A percentile compares a stretch with the other conserved stretches of the same genome.
phyloP scores from a whole-genome alignment of 2,797 vertebrate genomes.

The Mycteria americana region DNA sequence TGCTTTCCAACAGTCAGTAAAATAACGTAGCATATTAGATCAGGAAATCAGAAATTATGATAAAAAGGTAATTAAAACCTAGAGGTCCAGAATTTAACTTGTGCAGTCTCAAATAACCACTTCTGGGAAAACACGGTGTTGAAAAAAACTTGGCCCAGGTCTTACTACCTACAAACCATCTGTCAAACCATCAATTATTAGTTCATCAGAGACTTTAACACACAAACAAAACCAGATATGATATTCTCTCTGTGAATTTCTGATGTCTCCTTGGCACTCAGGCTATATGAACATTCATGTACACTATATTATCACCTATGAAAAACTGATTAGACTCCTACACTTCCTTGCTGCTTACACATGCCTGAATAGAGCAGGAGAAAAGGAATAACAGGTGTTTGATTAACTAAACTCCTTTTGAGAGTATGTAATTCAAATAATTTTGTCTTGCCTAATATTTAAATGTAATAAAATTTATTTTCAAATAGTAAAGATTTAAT shows the following conservation, averaged over 20 bases:
- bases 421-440: not conserved
- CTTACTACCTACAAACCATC: not conserved
- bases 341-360: not conserved
- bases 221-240: not conserved
- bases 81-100: not conserved
- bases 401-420: not conserved
- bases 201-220: constrained; percentile 12
- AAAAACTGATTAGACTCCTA: not conserved
- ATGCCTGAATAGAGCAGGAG: not conserved
- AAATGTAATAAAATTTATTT: not conserved
- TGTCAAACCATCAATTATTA: constrained; percentile 23
- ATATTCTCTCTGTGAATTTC: not conserved
- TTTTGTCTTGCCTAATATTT: not conserved
- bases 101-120: not conserved
- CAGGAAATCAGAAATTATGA: not conserved
- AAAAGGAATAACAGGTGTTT: not conserved
- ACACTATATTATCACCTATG: not conserved
- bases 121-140: not conserved
- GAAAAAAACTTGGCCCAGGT: not conserved
- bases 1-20: not conserved
- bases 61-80: not conserved
- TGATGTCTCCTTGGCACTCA: not conserved
- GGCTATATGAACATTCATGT: not conserved
- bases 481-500: not conserved
- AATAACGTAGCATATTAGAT: not conserved